Evolutionary conservation across 2,113 vertebrate genomes (phyloP), one percentile per base, ranked within the genome.

Genomic region (Colinus virginianus): DNA sequence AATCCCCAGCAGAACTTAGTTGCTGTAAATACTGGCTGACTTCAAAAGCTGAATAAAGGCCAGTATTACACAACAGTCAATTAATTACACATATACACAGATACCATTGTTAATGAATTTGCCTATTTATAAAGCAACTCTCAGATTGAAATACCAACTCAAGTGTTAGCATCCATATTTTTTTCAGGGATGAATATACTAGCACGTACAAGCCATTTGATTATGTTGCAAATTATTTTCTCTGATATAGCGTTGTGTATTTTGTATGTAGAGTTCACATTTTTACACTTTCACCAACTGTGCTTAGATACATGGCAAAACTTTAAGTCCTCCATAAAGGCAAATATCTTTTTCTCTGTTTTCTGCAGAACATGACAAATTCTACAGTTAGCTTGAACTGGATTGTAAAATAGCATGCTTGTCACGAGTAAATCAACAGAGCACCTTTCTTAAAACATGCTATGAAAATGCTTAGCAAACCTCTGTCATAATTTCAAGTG

Each of bases 1-100:
- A 90, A 78, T 94, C 51, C n/a, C 88, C 74, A 59, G 68, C n/a
- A 90, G 48, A 23, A 86, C 45, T 84, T 93, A 78, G 84, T 96
- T 95, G 51, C 82, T 95, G 72, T 94, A 95, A 95, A 93, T 96
- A 82, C 51, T 66, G 43, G 5, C 46, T 96, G 64, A 88, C 61
- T 94, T 97, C 30, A 94, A 94, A 95, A 81, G 40, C 78, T 53
- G 63, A 45, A 88, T 78, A 92, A 93, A 84, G 38, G 48, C 71
- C 88, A 46, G 45, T 84, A 75, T 84, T 95, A 83, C 85, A 81
- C n/a, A 95, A 80, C 48, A 93, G 58, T 67, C 80, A 94, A 87
- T 92, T 94, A 93, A 96, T 91, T 81, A 90, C 79, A 66, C 92
- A 78, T 38, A 84, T 67, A 88, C 61, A 45, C 83, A 89, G 88